Evolutionary conservation across 2,797 vertebrate species (phyloP).

Genomic region (Typhlichthys eigenmanni): DNA sequence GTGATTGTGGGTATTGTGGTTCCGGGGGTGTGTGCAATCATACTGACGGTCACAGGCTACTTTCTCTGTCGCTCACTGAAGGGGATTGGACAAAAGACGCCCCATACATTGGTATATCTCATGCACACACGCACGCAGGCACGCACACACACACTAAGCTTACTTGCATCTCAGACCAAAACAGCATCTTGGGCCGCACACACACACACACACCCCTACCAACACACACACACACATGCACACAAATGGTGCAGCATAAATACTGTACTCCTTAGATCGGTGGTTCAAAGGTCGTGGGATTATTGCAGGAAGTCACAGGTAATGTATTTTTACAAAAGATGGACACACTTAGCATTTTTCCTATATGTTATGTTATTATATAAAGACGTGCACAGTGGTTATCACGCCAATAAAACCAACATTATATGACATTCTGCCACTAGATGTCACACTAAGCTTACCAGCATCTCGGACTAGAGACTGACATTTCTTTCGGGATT

Average conservation of each 20-base stretch:
- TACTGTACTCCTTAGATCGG: no score
- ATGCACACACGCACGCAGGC: constrained; percentile 9
- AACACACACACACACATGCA: no score
- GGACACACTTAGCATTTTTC: background rate
- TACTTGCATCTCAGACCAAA: background rate
- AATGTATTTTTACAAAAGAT: background rate
- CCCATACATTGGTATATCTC: constrained; percentile 57
- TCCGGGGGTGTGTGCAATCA: constrained; percentile 47
- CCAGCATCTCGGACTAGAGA: no score
- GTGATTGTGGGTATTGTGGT: constrained; percentile 56
- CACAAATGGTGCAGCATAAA: no score
- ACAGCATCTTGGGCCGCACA: background rate
- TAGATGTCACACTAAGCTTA: no score
- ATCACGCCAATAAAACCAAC: no score
- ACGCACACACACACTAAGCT: background rate
- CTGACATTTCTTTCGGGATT: no score
- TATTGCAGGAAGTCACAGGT: no score
- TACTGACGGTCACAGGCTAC: constrained; percentile 45
- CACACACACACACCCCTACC: background rate
- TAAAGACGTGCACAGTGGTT: background rate
- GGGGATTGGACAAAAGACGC: constrained; percentile 55
- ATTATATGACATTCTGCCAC: no score
- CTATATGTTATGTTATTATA: background rate
- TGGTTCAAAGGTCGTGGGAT: no score
- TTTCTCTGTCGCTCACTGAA: constrained; percentile 54